Conservation (phyloP, 2,888 invertebrate genomes). For the Leptinotarsa haldemani region DNA sequence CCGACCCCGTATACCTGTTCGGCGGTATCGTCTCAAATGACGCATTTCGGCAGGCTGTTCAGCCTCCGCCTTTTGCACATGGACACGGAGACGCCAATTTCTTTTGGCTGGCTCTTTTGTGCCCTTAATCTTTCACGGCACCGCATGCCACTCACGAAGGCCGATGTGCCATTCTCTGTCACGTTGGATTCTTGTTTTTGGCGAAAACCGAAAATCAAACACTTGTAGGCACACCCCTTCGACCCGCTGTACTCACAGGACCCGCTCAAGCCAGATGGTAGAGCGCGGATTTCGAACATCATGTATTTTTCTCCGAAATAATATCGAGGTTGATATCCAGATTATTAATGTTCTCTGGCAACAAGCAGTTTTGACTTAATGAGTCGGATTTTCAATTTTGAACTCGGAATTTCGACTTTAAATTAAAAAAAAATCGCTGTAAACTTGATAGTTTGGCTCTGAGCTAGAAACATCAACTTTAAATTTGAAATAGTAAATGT, state of each 20-base stretch:
- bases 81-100: background rate
- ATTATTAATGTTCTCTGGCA: too few species aligned
- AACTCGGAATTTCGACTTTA: too few species aligned
- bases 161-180: background rate
- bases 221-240: constrained; percentile 3
- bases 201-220: constrained; percentile 17
- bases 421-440: too few species aligned
- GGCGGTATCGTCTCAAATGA: background rate
- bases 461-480: too few species aligned
- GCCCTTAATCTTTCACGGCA: constrained; percentile 14
- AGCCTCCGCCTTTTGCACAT: background rate
- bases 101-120: constrained; percentile 4
- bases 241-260: background rate
- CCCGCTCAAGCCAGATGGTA: background rate
- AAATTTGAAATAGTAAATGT: too few species aligned
- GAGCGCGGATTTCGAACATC: too few species aligned
- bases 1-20: constrained; percentile 1
- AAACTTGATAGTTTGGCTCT: too few species aligned
- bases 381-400: too few species aligned
- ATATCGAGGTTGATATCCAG: too few species aligned
- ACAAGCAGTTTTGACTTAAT: too few species aligned
- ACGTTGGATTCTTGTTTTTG: constrained; percentile 10
- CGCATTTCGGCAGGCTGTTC: background rate
- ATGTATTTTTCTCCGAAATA: too few species aligned
- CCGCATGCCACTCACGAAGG: constrained; percentile 4